phyloP scores from a whole-genome alignment of 2,113 vertebrate species.

The Indri indri region DNA sequence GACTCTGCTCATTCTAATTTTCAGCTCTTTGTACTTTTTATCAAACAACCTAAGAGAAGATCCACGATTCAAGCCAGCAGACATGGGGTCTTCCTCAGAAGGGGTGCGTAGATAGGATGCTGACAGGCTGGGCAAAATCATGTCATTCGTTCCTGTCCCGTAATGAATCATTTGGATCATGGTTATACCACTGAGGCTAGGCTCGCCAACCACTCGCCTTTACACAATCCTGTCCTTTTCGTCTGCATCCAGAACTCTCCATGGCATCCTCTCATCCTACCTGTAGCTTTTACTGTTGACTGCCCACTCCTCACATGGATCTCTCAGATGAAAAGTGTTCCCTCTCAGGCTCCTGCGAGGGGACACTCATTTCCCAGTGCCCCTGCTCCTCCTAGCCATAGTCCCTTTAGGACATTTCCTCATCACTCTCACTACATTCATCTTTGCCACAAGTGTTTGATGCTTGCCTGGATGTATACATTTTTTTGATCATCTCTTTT shows the following conservation, averaged over 20 bases:
- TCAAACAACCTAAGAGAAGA: background rate
- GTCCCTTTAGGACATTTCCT: background rate
- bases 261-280: background rate
- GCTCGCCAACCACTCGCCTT: background rate
- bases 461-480: background rate
- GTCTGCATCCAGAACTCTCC: background rate
- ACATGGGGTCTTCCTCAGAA: background rate
- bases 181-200: background rate
- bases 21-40: background rate
- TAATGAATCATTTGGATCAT: background rate
- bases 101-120: background rate
- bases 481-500: background rate
- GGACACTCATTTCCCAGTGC: background rate
- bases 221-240: background rate
- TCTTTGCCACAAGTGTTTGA: background rate
- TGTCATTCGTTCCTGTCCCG: background rate
- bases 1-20: background rate
- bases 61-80: background rate
- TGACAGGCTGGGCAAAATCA: background rate
- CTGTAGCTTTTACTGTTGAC: background rate
- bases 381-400: background rate
- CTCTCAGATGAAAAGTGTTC: background rate
- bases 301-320: background rate
- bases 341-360: background rate
- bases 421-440: background rate